A percentile compares a stretch with the other conserved stretches of the same genome.
These are phyloP conservation scores for Corythornis vintsioides DNA, from an alignment of 2,113 vertebrate genomes.

Conservation along the genomic window DNA sequence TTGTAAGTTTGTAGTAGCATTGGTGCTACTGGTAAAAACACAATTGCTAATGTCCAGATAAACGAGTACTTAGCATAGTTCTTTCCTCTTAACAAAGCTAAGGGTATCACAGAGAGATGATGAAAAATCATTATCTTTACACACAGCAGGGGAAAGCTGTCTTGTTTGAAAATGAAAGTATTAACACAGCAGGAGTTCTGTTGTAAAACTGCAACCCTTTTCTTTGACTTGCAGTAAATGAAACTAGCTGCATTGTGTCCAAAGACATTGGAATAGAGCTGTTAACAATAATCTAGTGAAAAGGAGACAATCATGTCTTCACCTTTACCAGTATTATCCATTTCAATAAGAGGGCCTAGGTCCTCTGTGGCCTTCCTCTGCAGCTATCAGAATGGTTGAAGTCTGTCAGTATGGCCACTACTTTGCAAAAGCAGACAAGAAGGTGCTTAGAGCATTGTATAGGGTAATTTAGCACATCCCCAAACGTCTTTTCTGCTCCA, in stretches of 20 bases:
- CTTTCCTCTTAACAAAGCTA: not conserved
- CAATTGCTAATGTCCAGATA: not conserved
- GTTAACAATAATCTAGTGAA: not conserved
- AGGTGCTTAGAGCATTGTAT: not conserved
- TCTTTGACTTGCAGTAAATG: not conserved
- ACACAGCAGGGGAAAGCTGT: not conserved
- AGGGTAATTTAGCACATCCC: not conserved
- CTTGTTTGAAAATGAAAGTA: not conserved
- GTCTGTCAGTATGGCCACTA: not conserved
- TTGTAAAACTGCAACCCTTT: not conserved
- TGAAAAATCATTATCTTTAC: not conserved
- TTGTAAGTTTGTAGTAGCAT: not conserved
- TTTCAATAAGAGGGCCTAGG: not conserved
- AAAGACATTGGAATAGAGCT: not conserved
- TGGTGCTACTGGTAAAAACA: not conserved
- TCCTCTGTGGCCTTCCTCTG: not conserved
- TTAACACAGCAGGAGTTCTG: not conserved
- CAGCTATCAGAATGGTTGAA: not conserved
- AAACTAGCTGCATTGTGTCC: not conserved
- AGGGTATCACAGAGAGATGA: not conserved
- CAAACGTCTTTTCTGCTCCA: not conserved
- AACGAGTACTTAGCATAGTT: not conserved
- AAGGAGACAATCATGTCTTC: not conserved
- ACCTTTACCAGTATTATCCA: not conserved
- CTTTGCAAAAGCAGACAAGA: not conserved